phyloP scores from a whole-genome alignment of 2,797 vertebrate species.

The Thripadectes ignobilis region DNA sequence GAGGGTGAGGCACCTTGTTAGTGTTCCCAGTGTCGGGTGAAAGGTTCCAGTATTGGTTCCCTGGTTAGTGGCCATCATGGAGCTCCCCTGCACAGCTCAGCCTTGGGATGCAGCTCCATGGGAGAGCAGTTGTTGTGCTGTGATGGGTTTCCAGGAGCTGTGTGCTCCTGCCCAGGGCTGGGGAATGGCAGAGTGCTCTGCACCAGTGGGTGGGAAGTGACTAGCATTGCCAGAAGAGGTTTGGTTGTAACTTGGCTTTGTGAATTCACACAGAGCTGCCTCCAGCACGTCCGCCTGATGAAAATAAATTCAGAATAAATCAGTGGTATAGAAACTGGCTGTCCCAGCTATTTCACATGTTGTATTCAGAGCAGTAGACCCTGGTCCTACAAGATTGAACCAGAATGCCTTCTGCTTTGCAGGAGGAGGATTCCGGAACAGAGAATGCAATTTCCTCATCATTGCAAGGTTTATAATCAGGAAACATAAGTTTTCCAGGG shows the following conservation, averaged over 20 bases:
- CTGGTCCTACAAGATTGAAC: background rate
- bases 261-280: background rate
- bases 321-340: background rate
- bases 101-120: background rate
- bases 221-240: background rate
- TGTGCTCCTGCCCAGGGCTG: background rate
- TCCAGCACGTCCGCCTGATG: background rate
- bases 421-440: background rate
- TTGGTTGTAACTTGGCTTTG: background rate
- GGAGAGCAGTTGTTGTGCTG: background rate
- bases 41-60: background rate
- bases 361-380: background rate
- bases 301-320: background rate
- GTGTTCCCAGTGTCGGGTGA: background rate
- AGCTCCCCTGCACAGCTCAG: background rate
- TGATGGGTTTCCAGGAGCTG: background rate
- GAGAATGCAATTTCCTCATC: background rate
- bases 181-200: background rate
- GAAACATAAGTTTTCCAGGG: background rate
- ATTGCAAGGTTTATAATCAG: background rate
- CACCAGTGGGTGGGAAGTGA: background rate
- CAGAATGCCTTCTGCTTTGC: background rate
- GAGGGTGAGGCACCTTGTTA: background rate
- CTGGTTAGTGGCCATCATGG: accelerated
- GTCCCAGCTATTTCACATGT: accelerated